Conservation (phyloP, 2,888 invertebrate species). For the Scaptomyza parva region DNA sequence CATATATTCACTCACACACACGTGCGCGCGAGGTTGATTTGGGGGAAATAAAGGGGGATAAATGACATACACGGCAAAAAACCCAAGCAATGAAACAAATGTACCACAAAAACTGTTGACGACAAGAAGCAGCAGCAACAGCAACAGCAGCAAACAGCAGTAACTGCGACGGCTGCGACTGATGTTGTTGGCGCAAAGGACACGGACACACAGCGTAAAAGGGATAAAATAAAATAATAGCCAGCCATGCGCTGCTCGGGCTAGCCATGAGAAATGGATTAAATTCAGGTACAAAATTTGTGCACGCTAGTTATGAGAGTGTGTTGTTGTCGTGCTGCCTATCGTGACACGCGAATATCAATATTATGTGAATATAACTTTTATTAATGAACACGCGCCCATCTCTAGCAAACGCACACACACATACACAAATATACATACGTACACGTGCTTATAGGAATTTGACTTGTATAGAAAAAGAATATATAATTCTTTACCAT, state of each 20-base stretch:
- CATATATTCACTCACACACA: conserved; percentile 33
- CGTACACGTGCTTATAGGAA: conserved; percentile 19
- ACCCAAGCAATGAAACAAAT: conserved; percentile 77
- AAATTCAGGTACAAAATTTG: conserved; percentile 70
- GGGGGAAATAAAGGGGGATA: conserved; percentile 21
- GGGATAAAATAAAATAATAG: conserved; percentile 76
- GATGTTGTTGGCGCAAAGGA: conserved; percentile 65
- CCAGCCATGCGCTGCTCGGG: conserved; percentile 50
- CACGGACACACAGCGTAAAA: conserved; percentile 66
- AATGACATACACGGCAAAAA: conserved; percentile 63
- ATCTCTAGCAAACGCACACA: background rate
- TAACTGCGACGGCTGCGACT: conserved; percentile 39
- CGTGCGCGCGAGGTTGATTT: conserved; percentile 11
- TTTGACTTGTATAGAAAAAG: conserved; percentile 8
- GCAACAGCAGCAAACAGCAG: conserved; percentile 15
- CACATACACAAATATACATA: background rate
- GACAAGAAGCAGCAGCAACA: conserved; percentile 48
- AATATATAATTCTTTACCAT: conserved; percentile 22
- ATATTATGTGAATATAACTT: background rate
- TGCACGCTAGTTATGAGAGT: conserved; percentile 1
- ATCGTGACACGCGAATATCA: background rate
- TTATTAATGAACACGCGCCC: background rate
- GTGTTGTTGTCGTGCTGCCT: background rate
- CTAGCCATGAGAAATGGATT: conserved; percentile 65
- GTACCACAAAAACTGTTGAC: conserved; percentile 79